Base-by-base conservation (phyloP, 1,140 invertebrate genomes). In the Drosophila busckii region DNA sequence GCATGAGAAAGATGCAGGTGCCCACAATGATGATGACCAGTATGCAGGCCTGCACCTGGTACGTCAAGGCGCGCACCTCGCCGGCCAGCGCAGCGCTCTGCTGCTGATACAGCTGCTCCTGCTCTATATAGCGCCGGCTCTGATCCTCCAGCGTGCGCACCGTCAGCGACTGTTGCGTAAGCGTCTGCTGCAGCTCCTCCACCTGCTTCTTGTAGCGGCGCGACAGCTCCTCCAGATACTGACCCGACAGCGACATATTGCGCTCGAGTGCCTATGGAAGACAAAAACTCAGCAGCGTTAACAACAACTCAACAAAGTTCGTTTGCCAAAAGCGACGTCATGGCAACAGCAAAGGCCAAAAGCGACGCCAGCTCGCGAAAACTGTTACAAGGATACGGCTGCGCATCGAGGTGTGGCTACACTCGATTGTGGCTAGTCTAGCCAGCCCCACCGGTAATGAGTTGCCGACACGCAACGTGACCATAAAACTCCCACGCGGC, bases 181-280 rank as follows among this genome's bases (percentile, higher is more conserved):
- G 91, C 2, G 93, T 92, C 49, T 91, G 91, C 85, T 96, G 94
- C 92, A 97, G 95, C 83, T 98, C 97, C 87, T 99, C 97, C 19
- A 97, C 96, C 89, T 99, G 97, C 56, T 96, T 96, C 66, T 98
- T 97, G 87, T 98, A 99, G 28, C 96, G 90, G 23, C 94, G 92
- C 87, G 96, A 98, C 32, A 99, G 87, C 85, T 99, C 97, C 87
- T 98, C 96, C 34, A 99, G 89, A 88, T 99, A 99, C 75, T 98
- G 96, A 52, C 94, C 94, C 54, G 95, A 98, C 2, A 99, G 89
- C 2, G 97, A 97, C 92, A 99, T 97, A 88, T 99, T 99, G 38
- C 95, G 90, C 88, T 99, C 98, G 49, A 99, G 89, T 48, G 93
- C 92, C 92, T 95, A 88, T 68, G 91, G 58, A 68, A 64, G 56